Conservation (phyloP, 2,113 vertebrate genomes). For the Gobiocypris rarus region DNA sequence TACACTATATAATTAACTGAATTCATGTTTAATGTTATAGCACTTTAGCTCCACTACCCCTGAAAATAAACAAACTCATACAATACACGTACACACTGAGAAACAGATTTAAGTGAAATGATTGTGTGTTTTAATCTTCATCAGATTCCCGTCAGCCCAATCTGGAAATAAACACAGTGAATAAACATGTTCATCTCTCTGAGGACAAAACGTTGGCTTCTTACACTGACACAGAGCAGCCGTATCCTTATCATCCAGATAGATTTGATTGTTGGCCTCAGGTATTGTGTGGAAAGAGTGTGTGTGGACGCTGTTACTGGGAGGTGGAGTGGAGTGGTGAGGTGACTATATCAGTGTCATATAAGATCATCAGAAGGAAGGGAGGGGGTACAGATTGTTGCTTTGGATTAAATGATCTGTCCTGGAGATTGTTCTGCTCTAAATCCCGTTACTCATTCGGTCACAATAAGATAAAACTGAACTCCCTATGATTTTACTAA, state of each 20-base stretch:
- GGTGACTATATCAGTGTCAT: background rate
- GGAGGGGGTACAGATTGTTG: background rate
- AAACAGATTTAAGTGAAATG: no score
- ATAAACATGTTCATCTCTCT: background rate
- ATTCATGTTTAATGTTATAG: no score
- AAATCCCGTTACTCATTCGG: fast-evolving
- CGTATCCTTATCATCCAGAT: background rate
- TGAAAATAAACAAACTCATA: no score
- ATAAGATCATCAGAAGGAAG: background rate
- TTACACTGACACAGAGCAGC: background rate
- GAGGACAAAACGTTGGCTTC: background rate
- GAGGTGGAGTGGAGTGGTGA: background rate
- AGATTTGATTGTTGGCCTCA: background rate
- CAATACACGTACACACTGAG: no score
- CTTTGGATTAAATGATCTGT: background rate
- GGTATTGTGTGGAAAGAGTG: background rate
- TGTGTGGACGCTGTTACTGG: no score
- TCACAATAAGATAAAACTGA: background rate
- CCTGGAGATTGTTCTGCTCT: background rate
- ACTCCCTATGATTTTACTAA: no score
- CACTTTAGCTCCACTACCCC: no score
- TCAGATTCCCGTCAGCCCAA: background rate
- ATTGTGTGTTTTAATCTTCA: background rate
- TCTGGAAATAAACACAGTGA: background rate
- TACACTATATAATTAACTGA: no score